Evolutionary conservation across 2,797 vertebrate species (phyloP).

Genomic region (Aldrovandia affinis): DNA sequence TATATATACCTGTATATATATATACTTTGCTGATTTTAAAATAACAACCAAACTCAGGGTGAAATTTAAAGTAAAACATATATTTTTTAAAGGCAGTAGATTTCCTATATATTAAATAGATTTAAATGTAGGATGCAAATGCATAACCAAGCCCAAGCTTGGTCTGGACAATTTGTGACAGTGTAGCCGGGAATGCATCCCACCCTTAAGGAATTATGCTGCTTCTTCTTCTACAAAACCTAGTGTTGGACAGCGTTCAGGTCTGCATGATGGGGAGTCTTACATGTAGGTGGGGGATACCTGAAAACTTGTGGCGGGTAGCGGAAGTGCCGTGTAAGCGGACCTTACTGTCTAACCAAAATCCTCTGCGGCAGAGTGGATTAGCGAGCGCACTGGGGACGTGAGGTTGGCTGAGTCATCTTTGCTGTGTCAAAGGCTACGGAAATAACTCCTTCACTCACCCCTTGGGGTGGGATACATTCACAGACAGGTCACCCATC

Average conservation of each 20-base stretch:
- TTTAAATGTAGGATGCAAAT: too few species aligned
- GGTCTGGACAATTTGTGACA: too few species aligned
- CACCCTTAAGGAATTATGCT: too few species aligned
- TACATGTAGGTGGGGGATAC: not conserved
- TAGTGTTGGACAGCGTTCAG: slow-evolving; percentile 30
- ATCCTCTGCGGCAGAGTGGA: not conserved
- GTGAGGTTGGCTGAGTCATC: not conserved
- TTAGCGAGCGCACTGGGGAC: slow-evolving; percentile 20
- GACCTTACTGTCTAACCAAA: not conserved
- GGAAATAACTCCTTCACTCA: slow-evolving; percentile 24
- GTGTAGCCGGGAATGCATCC: too few species aligned
- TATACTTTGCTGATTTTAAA: too few species aligned
- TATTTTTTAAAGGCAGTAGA: too few species aligned
- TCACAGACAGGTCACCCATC: slow-evolving; percentile 33
- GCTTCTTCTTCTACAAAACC: too few species aligned
- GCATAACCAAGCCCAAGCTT: too few species aligned
- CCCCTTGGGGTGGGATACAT: slow-evolving; percentile 17
- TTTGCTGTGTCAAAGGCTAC: slow-evolving; percentile 35
- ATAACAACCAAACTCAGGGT: too few species aligned
- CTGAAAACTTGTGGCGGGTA: not conserved
- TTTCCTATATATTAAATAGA: too few species aligned
- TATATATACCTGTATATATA: too few species aligned
- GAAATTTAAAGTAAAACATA: too few species aligned
- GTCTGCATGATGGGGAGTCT: slow-evolving; percentile 6
- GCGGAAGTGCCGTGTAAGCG: not conserved